Evolutionary conservation across 1,140 invertebrate species (phyloP).

Genomic region (Drepana arcuata): DNA sequence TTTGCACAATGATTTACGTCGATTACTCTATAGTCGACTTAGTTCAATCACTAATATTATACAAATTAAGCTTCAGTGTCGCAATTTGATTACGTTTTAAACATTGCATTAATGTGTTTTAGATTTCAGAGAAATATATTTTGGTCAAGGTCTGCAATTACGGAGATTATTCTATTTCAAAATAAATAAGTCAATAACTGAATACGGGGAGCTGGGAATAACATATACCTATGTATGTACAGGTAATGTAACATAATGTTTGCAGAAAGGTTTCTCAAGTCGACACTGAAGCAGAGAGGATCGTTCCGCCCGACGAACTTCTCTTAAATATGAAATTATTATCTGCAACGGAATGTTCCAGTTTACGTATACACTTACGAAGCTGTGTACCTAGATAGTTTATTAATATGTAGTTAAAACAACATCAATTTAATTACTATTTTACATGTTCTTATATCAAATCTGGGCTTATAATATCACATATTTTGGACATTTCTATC

Average conservation of each 20-base stretch:
- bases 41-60: conserved; percentile 6
- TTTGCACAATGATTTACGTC: conserved; percentile 33
- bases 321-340: conserved; percentile 12
- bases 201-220: too few relatives aligned
- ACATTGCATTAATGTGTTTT: too few relatives aligned
- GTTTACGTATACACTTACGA: conserved; percentile 23
- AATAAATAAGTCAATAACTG: too few relatives aligned
- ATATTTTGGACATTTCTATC: conserved; percentile 51
- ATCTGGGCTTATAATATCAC: conserved; percentile 67
- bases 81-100: too few relatives aligned
- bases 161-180: too few relatives aligned
- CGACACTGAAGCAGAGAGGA: conserved; percentile 6
- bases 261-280: too few relatives aligned
- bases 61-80: conserved; percentile 1
- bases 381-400: conserved; percentile 20
- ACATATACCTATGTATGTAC: too few relatives aligned
- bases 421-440: conserved; percentile 60
- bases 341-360: conserved; percentile 13
- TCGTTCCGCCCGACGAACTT: conserved; percentile 1
- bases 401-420: conserved; percentile 36
- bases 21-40: too few relatives aligned
- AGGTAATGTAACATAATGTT: too few relatives aligned
- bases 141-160: too few relatives aligned
- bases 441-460: conserved; percentile 43
- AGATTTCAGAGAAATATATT: too few relatives aligned